Evolutionary conservation across 2,797 vertebrate species (phyloP).

Genomic region (Arrhamphus sclerolepis): DNA sequence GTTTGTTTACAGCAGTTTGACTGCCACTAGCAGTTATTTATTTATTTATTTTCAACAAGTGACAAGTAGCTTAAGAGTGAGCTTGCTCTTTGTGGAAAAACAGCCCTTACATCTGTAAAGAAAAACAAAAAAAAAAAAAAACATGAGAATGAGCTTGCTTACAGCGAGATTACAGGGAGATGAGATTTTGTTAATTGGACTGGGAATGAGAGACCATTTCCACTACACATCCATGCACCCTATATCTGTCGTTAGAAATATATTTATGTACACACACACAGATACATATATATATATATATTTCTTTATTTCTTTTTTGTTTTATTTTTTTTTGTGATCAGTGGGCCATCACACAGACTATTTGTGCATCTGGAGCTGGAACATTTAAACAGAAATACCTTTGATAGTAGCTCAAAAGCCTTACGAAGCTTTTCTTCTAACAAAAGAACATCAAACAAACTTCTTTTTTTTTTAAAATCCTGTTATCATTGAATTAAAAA

Average conservation of each 20-base stretch:
- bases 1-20: constrained; percentile 52
- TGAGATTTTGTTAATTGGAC: constrained; percentile 12
- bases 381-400: constrained; percentile 17
- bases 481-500: constrained; percentile 7
- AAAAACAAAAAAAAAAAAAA: too few species aligned
- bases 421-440: constrained; percentile 17
- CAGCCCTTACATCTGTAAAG: constrained; percentile 5
- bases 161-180: constrained; percentile 11
- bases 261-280: neutral
- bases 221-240: constrained; percentile 2
- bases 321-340: too few species aligned
- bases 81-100: constrained; percentile 19
- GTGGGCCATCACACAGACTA: constrained; percentile 6
- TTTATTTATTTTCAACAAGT: constrained; percentile 12
- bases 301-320: constrained; percentile 29
- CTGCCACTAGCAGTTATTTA: constrained; percentile 32
- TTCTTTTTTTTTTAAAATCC: neutral
- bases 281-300: neutral
- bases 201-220: constrained; percentile 13
- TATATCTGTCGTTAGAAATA: constrained; percentile 10
- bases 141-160: constrained; percentile 24
- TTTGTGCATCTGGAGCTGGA: constrained; percentile 36
- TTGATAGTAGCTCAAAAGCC: constrained; percentile 30
- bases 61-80: constrained; percentile 33
- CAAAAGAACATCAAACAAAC: constrained; percentile 30